Conservation (phyloP, 2,888 invertebrate species). For the Chalcosyrphus nemorum region DNA sequence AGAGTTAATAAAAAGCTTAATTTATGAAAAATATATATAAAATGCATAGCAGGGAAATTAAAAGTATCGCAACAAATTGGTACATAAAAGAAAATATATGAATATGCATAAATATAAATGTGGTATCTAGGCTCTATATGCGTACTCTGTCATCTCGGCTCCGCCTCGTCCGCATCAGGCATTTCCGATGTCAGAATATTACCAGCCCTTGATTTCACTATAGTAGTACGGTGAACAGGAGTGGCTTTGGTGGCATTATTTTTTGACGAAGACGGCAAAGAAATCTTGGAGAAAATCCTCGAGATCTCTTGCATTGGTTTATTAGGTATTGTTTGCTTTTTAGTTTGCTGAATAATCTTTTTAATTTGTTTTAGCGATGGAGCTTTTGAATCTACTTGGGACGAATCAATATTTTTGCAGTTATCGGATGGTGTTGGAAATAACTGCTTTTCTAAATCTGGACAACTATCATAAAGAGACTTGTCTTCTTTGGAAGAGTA, state of each 20-base stretch:
- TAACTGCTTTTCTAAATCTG: background rate
- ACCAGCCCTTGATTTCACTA: background rate
- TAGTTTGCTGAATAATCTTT: background rate
- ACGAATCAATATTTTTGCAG: background rate
- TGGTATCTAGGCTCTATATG: constrained; percentile 8
- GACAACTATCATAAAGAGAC: background rate
- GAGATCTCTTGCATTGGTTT: background rate
- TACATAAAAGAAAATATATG: background rate
- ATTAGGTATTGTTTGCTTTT: background rate
- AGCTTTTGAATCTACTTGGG: background rate
- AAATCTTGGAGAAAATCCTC: constrained; percentile 9
- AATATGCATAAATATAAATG: background rate
- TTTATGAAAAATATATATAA: background rate
- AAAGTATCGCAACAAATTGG: background rate
- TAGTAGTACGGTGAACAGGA: background rate
- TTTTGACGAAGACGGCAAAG: constrained; percentile 6
- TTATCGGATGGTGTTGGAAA: background rate
- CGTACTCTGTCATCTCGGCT: constrained; percentile 75
- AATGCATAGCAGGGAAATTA: background rate
- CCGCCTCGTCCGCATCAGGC: constrained; percentile 41
- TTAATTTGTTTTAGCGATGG: background rate
- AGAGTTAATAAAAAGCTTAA: background rate
- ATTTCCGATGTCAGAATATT: background rate
- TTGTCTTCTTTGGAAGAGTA: background rate
- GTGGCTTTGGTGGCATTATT: background rate